Evolutionary conservation across 2,113 vertebrate species (phyloP).

Genomic region (rat (Rattus norvegicus)): GRCr8 NC_086030.1:27833001-27833500

Average conservation of each 20-base stretch:
- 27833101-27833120: not conserved
- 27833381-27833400: too few species aligned
- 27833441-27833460: too few species aligned
- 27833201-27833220: not conserved
- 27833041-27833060: not conserved
- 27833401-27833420: too few species aligned
- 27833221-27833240: not conserved
- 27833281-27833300: not conserved
- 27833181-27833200: not conserved
- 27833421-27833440: too few species aligned
- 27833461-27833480: not conserved
- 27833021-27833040: not conserved
- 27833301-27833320: not conserved
- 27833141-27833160: not conserved
- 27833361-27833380: too few species aligned
- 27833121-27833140: not conserved
- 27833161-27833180: not conserved
- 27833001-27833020: not conserved
- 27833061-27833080: not conserved
- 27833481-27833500: not conserved
- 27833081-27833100: not conserved
- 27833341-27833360: too few species aligned
- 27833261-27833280: not conserved
- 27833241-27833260: not conserved
- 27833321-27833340: too few species aligned